Evolutionary conservation across 2,113 vertebrate genomes (phyloP), one percentile per base, ranked within the genome.

Genomic region (Psettodes erumei): DNA sequence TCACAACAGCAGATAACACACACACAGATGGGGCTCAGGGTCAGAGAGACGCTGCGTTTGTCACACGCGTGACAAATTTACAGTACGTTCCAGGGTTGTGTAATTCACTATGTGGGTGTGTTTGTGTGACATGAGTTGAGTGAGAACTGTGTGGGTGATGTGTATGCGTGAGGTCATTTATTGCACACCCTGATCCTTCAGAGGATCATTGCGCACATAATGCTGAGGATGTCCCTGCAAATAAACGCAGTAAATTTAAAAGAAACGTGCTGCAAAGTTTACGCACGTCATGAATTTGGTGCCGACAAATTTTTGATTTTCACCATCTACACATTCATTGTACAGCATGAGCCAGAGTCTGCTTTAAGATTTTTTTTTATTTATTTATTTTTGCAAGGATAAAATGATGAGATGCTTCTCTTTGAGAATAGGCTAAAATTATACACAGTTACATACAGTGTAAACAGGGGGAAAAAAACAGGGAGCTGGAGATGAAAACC

Each of bases 21-120:
- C 45, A 59, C 18, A 85, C 87, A 85, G 81, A 87, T 90, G 76
- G 83, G 80, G 77, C 58, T 77, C 65, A 81, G 75, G 87, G 87
- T 82, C 84, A 73, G 84, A 66, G 54, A 65, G 62, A 83, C 66
- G 74, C 45, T 47, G 27, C 71, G 79, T 79, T 79, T 87, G 66
- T 86, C 77, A 73, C 58, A 72, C 12, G 0, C 75, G 64, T 82
- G 81, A 81, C 81, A 81, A 68, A 85, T 90, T 88, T 86, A 85
- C 86, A 87, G 42, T 84, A 78, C 86, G 88, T 83, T 81, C 61
- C 54, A 35, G 58, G 62, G 58, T 53, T 79, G 70, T 62, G 65
- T 82, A 72, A 84, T 67, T 83, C 64, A 68, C 42, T 10, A 10
- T 72, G 71, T 86, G 60, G 71, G 64, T 77, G 80, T 88, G 78